Evolutionary conservation across 2,888 invertebrate species (phyloP).

Genomic region (Clistopyga incitator): DNA sequence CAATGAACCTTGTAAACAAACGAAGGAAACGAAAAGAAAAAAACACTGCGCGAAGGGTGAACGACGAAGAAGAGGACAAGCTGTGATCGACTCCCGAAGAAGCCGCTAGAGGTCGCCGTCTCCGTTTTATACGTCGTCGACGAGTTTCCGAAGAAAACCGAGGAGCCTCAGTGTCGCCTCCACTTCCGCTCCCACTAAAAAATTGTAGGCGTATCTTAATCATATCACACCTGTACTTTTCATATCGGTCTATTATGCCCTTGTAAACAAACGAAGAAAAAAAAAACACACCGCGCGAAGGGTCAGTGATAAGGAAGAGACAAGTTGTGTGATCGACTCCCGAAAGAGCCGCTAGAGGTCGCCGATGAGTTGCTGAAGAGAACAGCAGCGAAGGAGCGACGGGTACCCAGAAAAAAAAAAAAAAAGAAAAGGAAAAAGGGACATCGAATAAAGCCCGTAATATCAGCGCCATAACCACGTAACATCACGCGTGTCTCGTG

Average conservation of each 20-base stretch:
- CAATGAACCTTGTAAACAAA: too few relatives aligned
- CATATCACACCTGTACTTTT: slow-evolving; percentile 35
- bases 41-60: slow-evolving; percentile 21
- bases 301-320: not conserved
- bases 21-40: too few relatives aligned
- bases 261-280: not conserved
- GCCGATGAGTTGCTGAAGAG: slow-evolving; percentile 5
- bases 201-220: not conserved
- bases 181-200: too few relatives aligned
- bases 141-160: slow-evolving; percentile 8
- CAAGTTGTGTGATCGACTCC: slow-evolving; percentile 29
- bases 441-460: slow-evolving; percentile 29
- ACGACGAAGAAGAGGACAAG: slow-evolving; percentile 4
- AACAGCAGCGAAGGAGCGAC: not conserved
- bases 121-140: not conserved
- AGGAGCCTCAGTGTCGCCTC: too few relatives aligned
- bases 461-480: slow-evolving; percentile 14
- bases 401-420: not conserved
- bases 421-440: not conserved
- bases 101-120: not conserved
- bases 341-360: not conserved
- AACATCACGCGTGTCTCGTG: slow-evolving; percentile 45
- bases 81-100: slow-evolving; percentile 20
- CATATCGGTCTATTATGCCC: not conserved
- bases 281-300: not conserved